phyloP scores from a whole-genome alignment of 1,140 invertebrate genomes.

The Panulirus ornatus region DNA sequence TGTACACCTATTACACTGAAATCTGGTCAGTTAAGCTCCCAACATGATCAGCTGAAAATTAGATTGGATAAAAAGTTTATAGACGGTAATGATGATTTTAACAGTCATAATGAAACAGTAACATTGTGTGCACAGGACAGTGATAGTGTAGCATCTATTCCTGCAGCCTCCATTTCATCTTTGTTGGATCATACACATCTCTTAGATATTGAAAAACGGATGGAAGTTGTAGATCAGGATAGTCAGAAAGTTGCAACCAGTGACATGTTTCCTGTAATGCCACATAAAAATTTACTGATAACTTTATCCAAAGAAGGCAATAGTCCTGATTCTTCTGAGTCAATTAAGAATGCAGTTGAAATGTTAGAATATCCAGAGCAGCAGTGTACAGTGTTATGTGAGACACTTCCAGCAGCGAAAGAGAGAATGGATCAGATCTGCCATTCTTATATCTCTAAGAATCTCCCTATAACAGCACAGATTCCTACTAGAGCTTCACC shows the following conservation, averaged over 20 bases:
- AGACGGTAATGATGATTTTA: background rate
- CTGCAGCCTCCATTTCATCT: background rate
- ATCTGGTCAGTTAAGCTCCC: background rate
- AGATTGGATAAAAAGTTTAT: no score
- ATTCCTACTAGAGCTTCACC: no score
- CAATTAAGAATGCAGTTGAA: background rate
- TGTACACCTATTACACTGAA: no score
- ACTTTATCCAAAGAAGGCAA: background rate
- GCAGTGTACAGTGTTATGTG: constrained; percentile 30
- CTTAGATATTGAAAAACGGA: constrained; percentile 9
- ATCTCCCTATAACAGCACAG: no score
- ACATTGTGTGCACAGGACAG: constrained; percentile 6
- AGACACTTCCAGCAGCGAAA: constrained; percentile 48
- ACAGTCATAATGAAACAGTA: background rate
- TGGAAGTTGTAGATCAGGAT: background rate
- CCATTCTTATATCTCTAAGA: no score
- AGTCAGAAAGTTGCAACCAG: background rate
- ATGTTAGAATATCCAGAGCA: constrained; percentile 11
- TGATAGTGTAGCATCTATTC: background rate
- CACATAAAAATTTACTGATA: background rate
- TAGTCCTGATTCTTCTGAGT: background rate
- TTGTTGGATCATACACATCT: background rate
- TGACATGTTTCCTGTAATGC: background rate
- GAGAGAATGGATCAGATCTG: constrained; percentile 50
- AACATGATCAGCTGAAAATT: background rate